These are phyloP conservation scores for Ceratoteleas bidentatus DNA, from an alignment of 1,140 invertebrate genomes.

Conservation along the genomic window DNA sequence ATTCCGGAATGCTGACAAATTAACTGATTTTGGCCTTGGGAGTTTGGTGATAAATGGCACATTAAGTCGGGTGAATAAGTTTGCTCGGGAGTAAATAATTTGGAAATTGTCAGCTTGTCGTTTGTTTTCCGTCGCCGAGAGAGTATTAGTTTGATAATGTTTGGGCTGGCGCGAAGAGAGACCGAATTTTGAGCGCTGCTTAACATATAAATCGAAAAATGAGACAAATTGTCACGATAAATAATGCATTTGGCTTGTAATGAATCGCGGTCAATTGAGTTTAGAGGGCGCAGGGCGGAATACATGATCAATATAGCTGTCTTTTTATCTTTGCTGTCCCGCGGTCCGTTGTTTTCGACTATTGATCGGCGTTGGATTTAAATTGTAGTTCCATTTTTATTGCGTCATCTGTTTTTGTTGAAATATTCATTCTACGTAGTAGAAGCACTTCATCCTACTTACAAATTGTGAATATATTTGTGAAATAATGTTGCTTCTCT, in stretches of 20 bases:
- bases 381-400: too few relatives aligned
- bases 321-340: too few relatives aligned
- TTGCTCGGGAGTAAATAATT: slow-evolving; percentile 54
- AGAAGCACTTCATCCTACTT: too few relatives aligned
- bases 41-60: slow-evolving; percentile 45
- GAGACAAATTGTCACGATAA: slow-evolving; percentile 28
- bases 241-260: slow-evolving; percentile 1
- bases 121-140: slow-evolving; percentile 43
- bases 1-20: slow-evolving; percentile 55
- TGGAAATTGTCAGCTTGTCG: slow-evolving; percentile 48
- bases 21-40: slow-evolving; percentile 49
- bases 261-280: too few relatives aligned
- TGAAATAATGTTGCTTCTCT: too few relatives aligned
- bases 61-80: slow-evolving; percentile 56
- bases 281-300: too few relatives aligned
- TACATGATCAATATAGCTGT: too few relatives aligned
- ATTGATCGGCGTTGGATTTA: too few relatives aligned
- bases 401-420: too few relatives aligned
- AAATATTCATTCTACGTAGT: too few relatives aligned
- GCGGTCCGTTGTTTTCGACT: too few relatives aligned
- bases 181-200: slow-evolving; percentile 19
- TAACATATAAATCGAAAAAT: slow-evolving; percentile 41
- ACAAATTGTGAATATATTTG: too few relatives aligned
- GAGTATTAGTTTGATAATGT: slow-evolving; percentile 26
- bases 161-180: slow-evolving; percentile 21